Evolutionary conservation across 2,888 invertebrate genomes (phyloP).

Genomic region (Mesorhabditis spiculigera): DNA sequence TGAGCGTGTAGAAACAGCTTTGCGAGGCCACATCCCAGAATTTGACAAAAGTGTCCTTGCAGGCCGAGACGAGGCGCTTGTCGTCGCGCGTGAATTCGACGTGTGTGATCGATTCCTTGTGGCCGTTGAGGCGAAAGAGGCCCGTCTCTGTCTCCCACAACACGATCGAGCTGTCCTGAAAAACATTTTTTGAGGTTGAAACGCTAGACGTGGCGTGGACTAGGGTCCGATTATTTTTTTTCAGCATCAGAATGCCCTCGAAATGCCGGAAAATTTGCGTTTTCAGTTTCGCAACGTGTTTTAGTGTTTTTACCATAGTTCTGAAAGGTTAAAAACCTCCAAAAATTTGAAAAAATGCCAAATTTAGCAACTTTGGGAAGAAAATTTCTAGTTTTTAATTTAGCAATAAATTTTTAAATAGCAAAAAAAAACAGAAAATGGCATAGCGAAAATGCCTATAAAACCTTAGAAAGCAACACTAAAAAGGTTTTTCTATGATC

Average conservation of each 20-base stretch:
- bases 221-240: too few relatives aligned
- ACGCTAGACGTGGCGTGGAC: neutral
- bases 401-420: neutral
- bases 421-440: too few relatives aligned
- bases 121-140: conserved; percentile 81
- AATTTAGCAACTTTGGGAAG: too few relatives aligned
- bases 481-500: too few relatives aligned
- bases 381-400: neutral
- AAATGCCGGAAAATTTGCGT: neutral
- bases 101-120: conserved; percentile 83
- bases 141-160: conserved; percentile 92
- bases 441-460: too few relatives aligned
- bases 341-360: too few relatives aligned
- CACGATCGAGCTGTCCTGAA: conserved; percentile 82
- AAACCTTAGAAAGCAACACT: too few relatives aligned
- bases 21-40: conserved; percentile 95
- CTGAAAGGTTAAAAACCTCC: too few relatives aligned
- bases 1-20: conserved; percentile 89
- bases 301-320: too few relatives aligned
- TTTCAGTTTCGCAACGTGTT: neutral
- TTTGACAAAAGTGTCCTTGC: conserved; percentile 86
- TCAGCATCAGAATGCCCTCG: too few relatives aligned
- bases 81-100: conserved; percentile 59
- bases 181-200: neutral
- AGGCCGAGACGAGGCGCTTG: conserved; percentile 62